Evolutionary conservation across 2,113 vertebrate genomes (phyloP), one percentile per base, ranked within the genome.

Genomic region (cattle (Bos taurus)): DNA sequence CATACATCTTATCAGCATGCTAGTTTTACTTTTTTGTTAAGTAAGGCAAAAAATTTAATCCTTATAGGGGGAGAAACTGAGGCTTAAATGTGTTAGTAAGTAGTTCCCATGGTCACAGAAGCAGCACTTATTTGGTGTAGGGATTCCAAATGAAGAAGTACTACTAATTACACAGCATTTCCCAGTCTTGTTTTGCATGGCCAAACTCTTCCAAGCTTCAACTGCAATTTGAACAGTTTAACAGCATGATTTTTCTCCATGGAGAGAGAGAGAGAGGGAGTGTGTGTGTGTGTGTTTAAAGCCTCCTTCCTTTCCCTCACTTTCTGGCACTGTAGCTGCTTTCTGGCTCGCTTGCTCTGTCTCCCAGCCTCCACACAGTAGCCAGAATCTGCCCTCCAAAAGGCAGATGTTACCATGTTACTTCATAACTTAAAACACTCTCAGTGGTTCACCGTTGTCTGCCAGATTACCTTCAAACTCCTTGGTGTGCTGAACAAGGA

Each of bases 351-450:
- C 2, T 48, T 7, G 43, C 17, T 56, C 46, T 93, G 26, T 30
- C 33, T 77, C 43, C 43, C 43, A 90, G 87, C 56, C 30, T 82
- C 14, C 33, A 57, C 48, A 43, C 2, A 80, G 46, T 30, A 59
- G 48, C 88, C 71, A 95, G 86, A 93, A 86, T 67, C 28, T 71
- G 54, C 54, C 25, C 54, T 84, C 78, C 64, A 93, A 96, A 71
- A 92, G 67, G 30, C 33, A 95, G 50, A 82, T 81, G n/a, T 67
- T 80, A 93, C 93, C 90, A 74, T 77, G 91, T 96, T 81, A 87
- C 86, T 74, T 95, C 48, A 59, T 95, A 89, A 93, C n/a, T 94
- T 88, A 95, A 87, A 94, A 87, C 83, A 43, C 21, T 56, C 28
- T 90, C 74, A 91, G 1, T 90, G 48, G 48, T 64, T 95, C 71